These are phyloP conservation scores for Macheiramphus alcinus DNA, from an alignment of 2,113 vertebrate species.

Conservation along the genomic window DNA sequence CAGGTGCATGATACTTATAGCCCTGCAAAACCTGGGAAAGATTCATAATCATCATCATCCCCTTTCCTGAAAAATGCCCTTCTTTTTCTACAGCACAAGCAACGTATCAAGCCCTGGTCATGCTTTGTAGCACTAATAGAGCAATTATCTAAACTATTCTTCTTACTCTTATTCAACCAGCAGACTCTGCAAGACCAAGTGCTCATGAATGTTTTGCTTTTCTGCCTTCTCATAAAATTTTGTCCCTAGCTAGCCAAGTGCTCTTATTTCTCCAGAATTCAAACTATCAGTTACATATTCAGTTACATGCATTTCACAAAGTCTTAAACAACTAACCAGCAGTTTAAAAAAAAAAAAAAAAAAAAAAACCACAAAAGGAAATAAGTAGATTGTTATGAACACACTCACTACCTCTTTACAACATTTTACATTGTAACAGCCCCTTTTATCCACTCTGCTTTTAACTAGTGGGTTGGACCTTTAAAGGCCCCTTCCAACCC, in stretches of 20 bases:
- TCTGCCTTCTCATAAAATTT: not conserved
- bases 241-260: not conserved
- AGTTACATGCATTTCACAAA: not conserved
- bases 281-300: not conserved
- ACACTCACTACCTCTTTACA: not conserved
- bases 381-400: not conserved
- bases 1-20: not conserved
- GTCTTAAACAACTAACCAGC: not conserved
- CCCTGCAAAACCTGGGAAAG: not conserved
- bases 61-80: not conserved
- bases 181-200: not conserved
- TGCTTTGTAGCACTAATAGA: not conserved
- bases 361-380: not conserved
- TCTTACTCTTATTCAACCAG: not conserved
- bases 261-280: not conserved
- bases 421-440: not conserved
- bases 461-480: not conserved
- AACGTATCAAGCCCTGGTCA: not conserved
- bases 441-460: not conserved
- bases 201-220: not conserved
- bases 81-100: not conserved
- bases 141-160: slow-evolving; percentile 15
- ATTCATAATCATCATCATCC: not conserved
- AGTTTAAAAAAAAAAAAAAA: not conserved
- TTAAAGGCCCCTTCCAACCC: not conserved